Evolutionary conservation across 2,113 vertebrate genomes (phyloP).

Genomic region (Grantiella picta): DNA sequence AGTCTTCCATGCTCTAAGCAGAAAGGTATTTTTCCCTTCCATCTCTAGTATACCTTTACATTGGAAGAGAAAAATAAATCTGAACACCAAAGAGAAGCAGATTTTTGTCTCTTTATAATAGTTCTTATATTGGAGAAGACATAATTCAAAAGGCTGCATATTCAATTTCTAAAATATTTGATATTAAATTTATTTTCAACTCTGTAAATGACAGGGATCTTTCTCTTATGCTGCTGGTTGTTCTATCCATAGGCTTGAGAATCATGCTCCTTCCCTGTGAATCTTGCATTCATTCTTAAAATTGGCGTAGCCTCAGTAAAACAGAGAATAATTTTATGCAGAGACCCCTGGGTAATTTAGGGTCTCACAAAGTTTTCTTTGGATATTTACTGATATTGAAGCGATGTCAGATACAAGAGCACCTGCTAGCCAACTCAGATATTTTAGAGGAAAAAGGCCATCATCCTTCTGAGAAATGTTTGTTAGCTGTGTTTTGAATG

Average conservation of each 20-base stretch:
- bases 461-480: not conserved
- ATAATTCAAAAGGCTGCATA: not conserved
- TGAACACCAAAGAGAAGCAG: not conserved
- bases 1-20: not conserved
- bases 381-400: not conserved
- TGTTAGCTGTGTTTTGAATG: not conserved
- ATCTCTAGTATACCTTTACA: not conserved
- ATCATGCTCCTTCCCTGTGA: not conserved
- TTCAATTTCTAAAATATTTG: not conserved
- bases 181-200: not conserved
- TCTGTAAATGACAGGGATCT: not conserved
- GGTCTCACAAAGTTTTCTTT: not conserved
- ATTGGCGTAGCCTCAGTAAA: not conserved
- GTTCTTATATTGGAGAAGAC: not conserved
- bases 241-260: not conserved
- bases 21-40: not conserved
- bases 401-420: not conserved
- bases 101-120: not conserved
- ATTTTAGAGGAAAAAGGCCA: not conserved
- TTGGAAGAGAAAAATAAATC: not conserved
- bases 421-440: not conserved
- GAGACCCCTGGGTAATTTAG: not conserved
- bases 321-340: not conserved
- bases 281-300: not conserved
- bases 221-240: not conserved